Percentiles rank a stretch among this genome's conserved stretches.
Conservation (phyloP, 2,888 invertebrate species). For the Leptopilina syphax region DNA sequence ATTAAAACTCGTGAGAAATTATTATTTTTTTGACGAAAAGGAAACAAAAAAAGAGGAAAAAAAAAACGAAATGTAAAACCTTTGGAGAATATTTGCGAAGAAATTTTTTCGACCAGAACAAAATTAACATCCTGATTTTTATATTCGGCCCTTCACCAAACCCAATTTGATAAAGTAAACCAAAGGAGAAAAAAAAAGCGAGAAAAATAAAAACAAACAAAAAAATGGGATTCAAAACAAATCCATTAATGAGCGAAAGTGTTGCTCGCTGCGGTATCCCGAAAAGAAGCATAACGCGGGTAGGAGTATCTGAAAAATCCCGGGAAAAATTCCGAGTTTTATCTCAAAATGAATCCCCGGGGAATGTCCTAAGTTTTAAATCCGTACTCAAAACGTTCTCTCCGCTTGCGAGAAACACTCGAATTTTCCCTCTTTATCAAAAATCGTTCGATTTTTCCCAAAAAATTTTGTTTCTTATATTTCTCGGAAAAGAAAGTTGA, state of each 20-base stretch:
- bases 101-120: constrained; percentile 57
- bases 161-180: too few relatives aligned
- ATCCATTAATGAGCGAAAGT: constrained; percentile 20
- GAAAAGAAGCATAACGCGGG: constrained; percentile 76
- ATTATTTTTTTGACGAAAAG: too few relatives aligned
- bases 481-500: too few relatives aligned
- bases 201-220: too few relatives aligned
- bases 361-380: constrained; percentile 73
- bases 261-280: constrained; percentile 72
- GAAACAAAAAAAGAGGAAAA: not conserved
- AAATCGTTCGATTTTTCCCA: constrained; percentile 46
- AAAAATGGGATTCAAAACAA: not conserved
- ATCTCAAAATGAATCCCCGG: constrained; percentile 63
- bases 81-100: not conserved
- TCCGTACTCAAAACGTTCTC: constrained; percentile 59
- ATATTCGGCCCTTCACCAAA: constrained; percentile 62
- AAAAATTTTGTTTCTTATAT: too few relatives aligned
- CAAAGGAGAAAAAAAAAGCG: too few relatives aligned
- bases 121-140: constrained; percentile 76
- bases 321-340: constrained; percentile 67
- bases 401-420: constrained; percentile 43
- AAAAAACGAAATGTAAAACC: not conserved
- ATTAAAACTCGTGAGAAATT: too few relatives aligned
- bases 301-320: constrained; percentile 75
- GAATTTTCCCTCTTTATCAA: not conserved